Conservation (phyloP, 2,888 invertebrate species). For the Mechanitis mazaeus region DNA sequence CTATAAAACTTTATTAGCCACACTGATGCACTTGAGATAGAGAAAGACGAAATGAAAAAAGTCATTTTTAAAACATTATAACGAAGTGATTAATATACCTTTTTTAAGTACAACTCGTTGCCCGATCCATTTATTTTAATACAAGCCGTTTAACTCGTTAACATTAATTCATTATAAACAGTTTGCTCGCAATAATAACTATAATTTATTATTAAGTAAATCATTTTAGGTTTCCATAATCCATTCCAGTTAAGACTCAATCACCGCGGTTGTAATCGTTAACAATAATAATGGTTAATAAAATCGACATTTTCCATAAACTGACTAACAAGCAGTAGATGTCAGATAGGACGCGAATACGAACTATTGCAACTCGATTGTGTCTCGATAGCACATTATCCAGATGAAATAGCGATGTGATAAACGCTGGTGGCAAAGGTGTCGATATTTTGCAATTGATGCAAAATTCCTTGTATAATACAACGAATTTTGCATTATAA, state of each 20-base stretch:
- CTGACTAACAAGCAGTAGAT: constrained; percentile 29
- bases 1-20: too few species aligned
- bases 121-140: too few species aligned
- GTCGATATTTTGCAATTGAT: neutral
- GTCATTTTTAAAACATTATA: too few species aligned
- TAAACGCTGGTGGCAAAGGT: neutral
- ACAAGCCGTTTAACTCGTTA: too few species aligned
- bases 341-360: constrained; percentile 20
- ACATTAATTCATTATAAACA: too few species aligned
- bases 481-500: neutral
- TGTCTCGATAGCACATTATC: neutral
- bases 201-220: neutral
- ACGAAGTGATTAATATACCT: too few species aligned
- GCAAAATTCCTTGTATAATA: neutral
- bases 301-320: constrained; percentile 31
- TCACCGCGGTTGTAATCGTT: constrained; percentile 26
- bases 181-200: too few species aligned
- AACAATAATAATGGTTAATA: constrained; percentile 30
- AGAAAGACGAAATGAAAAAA: too few species aligned
- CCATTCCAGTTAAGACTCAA: constrained; percentile 31
- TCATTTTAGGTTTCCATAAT: constrained; percentile 14
- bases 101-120: too few species aligned
- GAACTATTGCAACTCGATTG: constrained; percentile 23
- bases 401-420: neutral
- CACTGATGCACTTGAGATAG: too few species aligned